Conservation (phyloP, 2,113 vertebrate species). For the Misgurnus anguillicaudatus region DNA sequence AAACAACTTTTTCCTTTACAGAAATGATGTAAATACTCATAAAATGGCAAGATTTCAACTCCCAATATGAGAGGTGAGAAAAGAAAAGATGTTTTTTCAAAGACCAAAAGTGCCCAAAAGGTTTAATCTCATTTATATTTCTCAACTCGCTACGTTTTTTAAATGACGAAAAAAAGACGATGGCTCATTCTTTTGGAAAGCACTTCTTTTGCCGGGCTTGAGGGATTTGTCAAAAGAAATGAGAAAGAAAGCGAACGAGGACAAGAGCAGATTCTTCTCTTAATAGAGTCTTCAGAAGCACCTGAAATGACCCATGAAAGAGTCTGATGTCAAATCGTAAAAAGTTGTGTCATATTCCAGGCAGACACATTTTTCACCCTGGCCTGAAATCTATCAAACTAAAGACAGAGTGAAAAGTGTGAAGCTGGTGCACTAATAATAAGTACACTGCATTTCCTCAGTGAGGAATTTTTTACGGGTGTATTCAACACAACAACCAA, state of each 20-base stretch:
- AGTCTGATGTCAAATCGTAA: constrained; percentile 49
- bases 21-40: not conserved
- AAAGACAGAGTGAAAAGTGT: not conserved
- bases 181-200: constrained; percentile 11
- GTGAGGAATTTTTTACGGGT: not conserved
- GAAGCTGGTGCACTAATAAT: not conserved
- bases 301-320: constrained; percentile 52
- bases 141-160: not conserved
- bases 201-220: constrained; percentile 10
- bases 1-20: too few species aligned
- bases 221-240: constrained; percentile 49
- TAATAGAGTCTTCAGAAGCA: constrained; percentile 42
- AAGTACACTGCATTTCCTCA: not conserved
- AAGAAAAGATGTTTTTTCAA: not conserved
- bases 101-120: constrained; percentile 6
- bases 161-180: too few species aligned
- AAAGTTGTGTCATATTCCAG: constrained; percentile 40
- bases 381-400: constrained; percentile 3
- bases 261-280: constrained; percentile 29
- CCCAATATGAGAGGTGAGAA: too few species aligned
- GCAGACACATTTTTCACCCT: constrained; percentile 38
- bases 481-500: not conserved
- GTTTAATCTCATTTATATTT: constrained; percentile 14
- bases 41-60: not conserved
- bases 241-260: constrained; percentile 18